Evolutionary conservation across 2,888 invertebrate genomes (phyloP), one percentile per base, ranked within the genome.

Genomic region (Beris chalybata): DNA sequence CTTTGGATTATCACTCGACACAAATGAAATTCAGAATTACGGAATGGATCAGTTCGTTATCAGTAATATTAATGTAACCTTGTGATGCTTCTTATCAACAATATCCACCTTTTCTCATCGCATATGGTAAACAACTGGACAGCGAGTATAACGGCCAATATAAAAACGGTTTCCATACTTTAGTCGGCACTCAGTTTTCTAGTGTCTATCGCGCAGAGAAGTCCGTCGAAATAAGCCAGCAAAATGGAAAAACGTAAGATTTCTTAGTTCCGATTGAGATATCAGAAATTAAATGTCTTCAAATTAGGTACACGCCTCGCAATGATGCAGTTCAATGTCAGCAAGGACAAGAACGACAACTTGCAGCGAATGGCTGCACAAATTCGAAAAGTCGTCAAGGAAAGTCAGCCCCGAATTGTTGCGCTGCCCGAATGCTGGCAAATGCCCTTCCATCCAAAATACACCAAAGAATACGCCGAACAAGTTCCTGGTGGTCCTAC

Each of bases 381-480:
- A 68, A 89, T 95, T 64, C 82, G 85, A 65, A 83, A 85, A 68
- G 93, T 94, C 0, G 71, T 71, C 29, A 88, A 88, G 72, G 77
- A 82, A 55, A 78, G 83, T 64, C 82, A 83, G 13, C 87, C 88
- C 1, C 82, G 87, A 70, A 71, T 92, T 61, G 82, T 90, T 45
- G 85, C 86, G 2, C 78, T 92, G 29, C 91, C 92, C 0, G 97
- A 97, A 82, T 96, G 95, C 77, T 97, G 97, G 76, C 97, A 96
- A 79, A 92, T 93, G 5, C 97, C 97, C 0, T 97, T 97, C 80
- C 95, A 95, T 67, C 88, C 89, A 0, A 74, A 77, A 47, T 90
- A 87, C 77, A 95, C 97, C 79, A 81, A 85, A 0, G 86, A 92
- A 74, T 94, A 93, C 78, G 92, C 97, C 0, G 97, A 97, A 79